A percentile compares a stretch with the other conserved stretches of the same genome.
These are phyloP conservation scores for Megaceryle torquata DNA, from an alignment of 2,113 vertebrate genomes.

Conservation along the genomic window DNA sequence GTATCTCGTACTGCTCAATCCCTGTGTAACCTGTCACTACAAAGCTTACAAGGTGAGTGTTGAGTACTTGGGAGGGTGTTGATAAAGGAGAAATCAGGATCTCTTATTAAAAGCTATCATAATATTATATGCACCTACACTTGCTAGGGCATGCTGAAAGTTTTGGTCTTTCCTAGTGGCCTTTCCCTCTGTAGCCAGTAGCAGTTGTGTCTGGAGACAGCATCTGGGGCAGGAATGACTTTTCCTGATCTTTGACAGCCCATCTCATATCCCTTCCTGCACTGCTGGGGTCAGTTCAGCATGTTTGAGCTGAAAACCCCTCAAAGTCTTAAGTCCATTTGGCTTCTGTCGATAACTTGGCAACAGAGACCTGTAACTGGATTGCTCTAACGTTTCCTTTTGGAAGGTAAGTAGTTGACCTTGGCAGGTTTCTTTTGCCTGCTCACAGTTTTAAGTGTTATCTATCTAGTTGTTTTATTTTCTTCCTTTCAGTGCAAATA, in stretches of 20 bases:
- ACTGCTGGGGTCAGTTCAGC: neutral
- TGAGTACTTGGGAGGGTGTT: neutral
- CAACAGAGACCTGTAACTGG: neutral
- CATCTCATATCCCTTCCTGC: neutral
- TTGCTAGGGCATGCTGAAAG: neutral
- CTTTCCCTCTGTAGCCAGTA: neutral
- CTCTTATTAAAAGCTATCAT: neutral
- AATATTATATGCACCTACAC: accelerated
- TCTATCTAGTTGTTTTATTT: neutral
- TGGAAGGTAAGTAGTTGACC: neutral
- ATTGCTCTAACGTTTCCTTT: neutral
- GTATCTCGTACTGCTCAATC: neutral
- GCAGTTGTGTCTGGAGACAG: neutral
- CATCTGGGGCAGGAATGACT: neutral
- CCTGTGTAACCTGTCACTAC: neutral
- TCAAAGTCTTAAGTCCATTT: neutral
- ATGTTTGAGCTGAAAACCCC: neutral
- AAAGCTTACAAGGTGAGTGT: neutral
- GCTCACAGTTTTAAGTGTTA: neutral
- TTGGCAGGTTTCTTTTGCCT: neutral
- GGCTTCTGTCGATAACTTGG: neutral
- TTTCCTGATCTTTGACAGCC: neutral
- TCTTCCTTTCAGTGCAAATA: neutral
- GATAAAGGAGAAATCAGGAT: neutral
- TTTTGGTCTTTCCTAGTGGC: neutral